Evolutionary conservation across 2,113 vertebrate genomes (phyloP).

Genomic region (Gila orcuttii): DNA sequence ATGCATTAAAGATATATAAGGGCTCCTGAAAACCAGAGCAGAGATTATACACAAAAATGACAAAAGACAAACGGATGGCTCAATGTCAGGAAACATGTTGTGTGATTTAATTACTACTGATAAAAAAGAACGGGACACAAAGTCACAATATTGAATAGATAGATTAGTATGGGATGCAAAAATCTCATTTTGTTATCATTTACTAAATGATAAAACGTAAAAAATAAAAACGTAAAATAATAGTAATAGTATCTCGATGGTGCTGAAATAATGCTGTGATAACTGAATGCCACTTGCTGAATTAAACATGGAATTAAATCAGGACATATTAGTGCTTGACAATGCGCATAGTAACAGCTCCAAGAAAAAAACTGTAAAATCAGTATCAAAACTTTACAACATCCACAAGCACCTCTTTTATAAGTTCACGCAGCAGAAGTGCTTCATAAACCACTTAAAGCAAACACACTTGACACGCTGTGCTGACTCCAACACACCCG

Average conservation of each 20-base stretch:
- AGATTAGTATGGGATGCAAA: neutral
- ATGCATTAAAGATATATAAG: constrained; percentile 49
- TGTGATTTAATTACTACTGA: neutral
- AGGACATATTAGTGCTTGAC: neutral
- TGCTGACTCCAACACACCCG: constrained; percentile 12
- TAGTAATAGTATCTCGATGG: no score
- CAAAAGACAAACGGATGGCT: neutral
- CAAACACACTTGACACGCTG: constrained; percentile 1
- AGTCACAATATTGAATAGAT: neutral
- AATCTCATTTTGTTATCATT: no score
- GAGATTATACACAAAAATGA: neutral
- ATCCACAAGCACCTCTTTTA: neutral
- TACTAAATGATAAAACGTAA: no score
- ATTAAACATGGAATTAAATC: neutral
- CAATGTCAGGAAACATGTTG: neutral
- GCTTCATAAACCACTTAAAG: neutral
- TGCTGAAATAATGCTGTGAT: no score
- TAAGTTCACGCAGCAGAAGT: neutral
- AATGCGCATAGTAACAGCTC: neutral
- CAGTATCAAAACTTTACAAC: no score
- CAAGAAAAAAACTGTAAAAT: neutral
- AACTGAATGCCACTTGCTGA: neutral
- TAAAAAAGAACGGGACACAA: neutral
- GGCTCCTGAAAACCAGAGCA: constrained; percentile 11
- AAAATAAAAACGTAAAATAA: neutral